phyloP scores from a whole-genome alignment of 2,113 vertebrate genomes.

The Apus apus region DNA sequence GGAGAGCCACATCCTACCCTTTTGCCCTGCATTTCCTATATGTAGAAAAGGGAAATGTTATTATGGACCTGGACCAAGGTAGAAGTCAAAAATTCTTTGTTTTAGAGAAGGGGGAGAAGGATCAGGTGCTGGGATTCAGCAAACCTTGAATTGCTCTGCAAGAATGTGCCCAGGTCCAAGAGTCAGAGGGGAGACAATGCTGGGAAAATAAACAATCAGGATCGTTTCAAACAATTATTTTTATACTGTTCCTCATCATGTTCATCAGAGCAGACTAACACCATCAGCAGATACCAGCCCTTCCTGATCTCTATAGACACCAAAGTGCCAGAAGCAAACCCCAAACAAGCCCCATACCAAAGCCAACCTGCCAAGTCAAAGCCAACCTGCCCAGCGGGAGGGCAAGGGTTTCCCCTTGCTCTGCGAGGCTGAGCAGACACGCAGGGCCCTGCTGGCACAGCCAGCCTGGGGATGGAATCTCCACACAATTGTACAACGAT shows the following conservation, averaged over 20 bases:
- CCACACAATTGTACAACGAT: accelerated
- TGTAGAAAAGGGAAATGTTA: accelerated
- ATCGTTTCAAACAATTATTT: not conserved
- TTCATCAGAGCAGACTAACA: not conserved
- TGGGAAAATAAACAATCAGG: not conserved
- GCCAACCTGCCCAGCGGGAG: not conserved
- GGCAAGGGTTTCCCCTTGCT: not conserved
- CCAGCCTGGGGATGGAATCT: not conserved
- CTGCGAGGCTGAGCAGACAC: not conserved
- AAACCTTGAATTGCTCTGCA: not conserved
- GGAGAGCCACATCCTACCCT: not conserved
- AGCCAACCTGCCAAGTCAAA: not conserved
- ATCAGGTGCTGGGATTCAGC: not conserved
- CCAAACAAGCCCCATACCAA: not conserved
- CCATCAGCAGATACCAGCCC: not conserved
- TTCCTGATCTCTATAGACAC: not conserved
- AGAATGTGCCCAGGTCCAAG: not conserved
- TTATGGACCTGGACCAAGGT: accelerated
- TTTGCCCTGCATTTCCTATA: not conserved
- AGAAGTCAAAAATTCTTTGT: not conserved
- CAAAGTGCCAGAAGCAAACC: not conserved
- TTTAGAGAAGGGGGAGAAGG: not conserved
- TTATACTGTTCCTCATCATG: not conserved
- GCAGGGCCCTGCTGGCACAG: not conserved
- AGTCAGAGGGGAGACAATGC: not conserved